Evolutionary conservation across 2,113 vertebrate species (phyloP).

Genomic region (Plotosus lineatus): DNA sequence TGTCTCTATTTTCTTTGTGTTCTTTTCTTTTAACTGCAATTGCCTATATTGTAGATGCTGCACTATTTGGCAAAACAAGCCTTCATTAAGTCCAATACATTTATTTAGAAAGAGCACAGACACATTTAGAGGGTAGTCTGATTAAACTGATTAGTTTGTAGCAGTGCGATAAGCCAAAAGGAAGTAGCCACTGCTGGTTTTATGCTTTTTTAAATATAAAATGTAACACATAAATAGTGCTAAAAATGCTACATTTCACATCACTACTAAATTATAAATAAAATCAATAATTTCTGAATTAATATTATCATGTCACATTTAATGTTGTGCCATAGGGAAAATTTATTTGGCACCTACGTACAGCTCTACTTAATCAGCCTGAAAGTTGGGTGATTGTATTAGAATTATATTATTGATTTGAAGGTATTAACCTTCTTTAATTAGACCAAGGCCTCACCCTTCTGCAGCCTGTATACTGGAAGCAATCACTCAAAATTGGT

Average conservation of each 20-base stretch:
- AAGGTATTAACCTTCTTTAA: conserved; percentile 35
- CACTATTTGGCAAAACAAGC: background rate
- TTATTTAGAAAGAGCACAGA: background rate
- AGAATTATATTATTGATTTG: conserved; percentile 37
- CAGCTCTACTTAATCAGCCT: conserved; percentile 7
- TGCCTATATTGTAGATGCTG: background rate
- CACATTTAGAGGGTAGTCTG: background rate
- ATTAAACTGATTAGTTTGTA: background rate
- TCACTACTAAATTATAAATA: background rate
- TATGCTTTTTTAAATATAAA: background rate
- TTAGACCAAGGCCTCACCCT: conserved; percentile 32
- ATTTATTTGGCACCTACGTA: background rate
- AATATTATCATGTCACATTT: background rate
- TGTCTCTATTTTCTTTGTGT: background rate
- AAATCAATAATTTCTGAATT: background rate
- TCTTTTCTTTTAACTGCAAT: background rate
- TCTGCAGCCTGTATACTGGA: conserved; percentile 34
- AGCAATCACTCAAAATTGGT: conserved; percentile 54
- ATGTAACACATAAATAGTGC: background rate
- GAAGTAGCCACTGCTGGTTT: background rate
- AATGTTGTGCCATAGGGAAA: background rate
- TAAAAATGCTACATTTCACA: background rate
- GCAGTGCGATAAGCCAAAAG: background rate
- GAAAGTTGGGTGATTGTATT: conserved; percentile 11
- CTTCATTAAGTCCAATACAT: background rate